Evolutionary conservation across 2,113 vertebrate species (phyloP).

Genomic region (Corythoichthys intestinalis): DNA sequence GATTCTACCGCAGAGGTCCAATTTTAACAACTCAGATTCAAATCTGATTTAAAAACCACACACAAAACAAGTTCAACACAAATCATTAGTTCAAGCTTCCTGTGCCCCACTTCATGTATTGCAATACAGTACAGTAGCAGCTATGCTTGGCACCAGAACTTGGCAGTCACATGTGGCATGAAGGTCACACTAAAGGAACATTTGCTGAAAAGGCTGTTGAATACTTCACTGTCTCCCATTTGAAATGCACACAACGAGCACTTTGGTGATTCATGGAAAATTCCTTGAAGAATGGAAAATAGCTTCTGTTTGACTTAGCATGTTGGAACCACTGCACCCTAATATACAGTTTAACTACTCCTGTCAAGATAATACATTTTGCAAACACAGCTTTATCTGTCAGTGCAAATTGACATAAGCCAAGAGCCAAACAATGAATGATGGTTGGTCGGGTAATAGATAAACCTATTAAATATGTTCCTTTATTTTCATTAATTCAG

Average conservation of each 20-base stretch:
- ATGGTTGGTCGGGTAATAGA: constrained; percentile 36
- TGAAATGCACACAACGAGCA: constrained; percentile 16
- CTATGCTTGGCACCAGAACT: not conserved
- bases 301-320: constrained; percentile 10
- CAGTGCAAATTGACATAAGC: not conserved
- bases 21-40: not conserved
- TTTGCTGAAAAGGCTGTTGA: constrained; percentile 29
- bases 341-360: not conserved
- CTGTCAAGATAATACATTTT: not conserved
- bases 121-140: constrained; percentile 13
- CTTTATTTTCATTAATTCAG: constrained; percentile 3
- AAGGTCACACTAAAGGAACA: constrained; percentile 15
- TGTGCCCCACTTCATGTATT: not conserved
- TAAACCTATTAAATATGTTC: constrained; percentile 21
- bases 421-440: constrained; percentile 22
- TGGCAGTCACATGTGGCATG: constrained; percentile 16
- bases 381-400: not conserved
- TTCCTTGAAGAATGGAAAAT: constrained; percentile 45
- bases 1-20: not conserved
- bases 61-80: not conserved
- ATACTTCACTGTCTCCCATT: constrained; percentile 20
- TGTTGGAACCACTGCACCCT: constrained; percentile 1
- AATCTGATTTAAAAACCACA: not conserved
- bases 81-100: not conserved
- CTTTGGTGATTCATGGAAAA: constrained; percentile 35